phyloP scores from a whole-genome alignment of 1,140 invertebrate genomes.

The Thaumetopoea pityocampa region DNA sequence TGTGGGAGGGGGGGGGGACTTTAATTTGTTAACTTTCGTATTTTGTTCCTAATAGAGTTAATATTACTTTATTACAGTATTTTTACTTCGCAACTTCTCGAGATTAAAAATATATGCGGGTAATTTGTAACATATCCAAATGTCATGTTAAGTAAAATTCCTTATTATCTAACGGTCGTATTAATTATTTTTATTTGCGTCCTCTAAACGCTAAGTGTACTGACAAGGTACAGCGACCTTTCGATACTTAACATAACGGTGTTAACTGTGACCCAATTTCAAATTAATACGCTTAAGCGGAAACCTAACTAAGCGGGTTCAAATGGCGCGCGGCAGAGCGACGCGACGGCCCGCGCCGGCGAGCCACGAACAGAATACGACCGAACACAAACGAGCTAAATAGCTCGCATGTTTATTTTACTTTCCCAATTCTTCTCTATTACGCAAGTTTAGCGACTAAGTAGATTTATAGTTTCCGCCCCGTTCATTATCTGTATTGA shows the following conservation, averaged over 20 bases:
- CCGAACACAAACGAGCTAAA: slow-evolving; percentile 41
- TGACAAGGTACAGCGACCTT: slow-evolving; percentile 59
- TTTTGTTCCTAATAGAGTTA: too few species aligned
- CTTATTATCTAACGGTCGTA: too few species aligned
- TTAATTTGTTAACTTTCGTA: too few species aligned
- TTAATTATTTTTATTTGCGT: too few species aligned
- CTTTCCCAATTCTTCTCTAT: slow-evolving; percentile 56
- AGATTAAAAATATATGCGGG: too few species aligned
- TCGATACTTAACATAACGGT: slow-evolving; percentile 49
- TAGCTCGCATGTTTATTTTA: slow-evolving; percentile 52
- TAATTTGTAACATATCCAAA: too few species aligned
- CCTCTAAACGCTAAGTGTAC: too few species aligned
- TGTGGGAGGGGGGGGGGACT: too few species aligned
- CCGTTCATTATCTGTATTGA: slow-evolving; percentile 72
- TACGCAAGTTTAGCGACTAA: slow-evolving; percentile 63
- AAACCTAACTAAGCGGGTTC: slow-evolving; percentile 73
- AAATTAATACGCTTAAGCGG: slow-evolving; percentile 73
- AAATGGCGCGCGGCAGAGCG: slow-evolving; percentile 58
- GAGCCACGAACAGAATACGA: slow-evolving; percentile 14
- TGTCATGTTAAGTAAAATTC: too few species aligned
- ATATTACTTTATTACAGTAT: too few species aligned
- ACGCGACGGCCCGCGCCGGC: slow-evolving; percentile 4
- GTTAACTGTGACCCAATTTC: slow-evolving; percentile 72
- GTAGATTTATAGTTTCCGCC: slow-evolving; percentile 73
- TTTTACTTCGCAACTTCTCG: too few species aligned